A percentile compares a stretch with the other conserved stretches of the same genome.
These are phyloP conservation scores for Bufo bufo DNA, from an alignment of 2,113 vertebrate genomes.

Conservation along the genomic window DNA sequence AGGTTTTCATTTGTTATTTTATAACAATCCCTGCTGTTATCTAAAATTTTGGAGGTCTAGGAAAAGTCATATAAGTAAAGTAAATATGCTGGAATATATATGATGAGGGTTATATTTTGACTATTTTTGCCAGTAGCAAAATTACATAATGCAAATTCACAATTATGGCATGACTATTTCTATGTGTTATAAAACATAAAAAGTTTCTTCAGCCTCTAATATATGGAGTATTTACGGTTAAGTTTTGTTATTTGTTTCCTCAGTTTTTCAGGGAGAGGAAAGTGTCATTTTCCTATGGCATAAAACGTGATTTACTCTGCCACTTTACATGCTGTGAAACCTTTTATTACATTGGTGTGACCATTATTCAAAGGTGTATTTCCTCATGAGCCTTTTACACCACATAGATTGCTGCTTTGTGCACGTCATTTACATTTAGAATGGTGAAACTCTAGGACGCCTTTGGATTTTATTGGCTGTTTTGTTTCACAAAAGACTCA, in stretches of 20 bases:
- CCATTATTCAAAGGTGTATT: slow-evolving; percentile 40
- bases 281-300: slow-evolving; percentile 15
- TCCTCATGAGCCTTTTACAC: slow-evolving; percentile 14
- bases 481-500: neutral
- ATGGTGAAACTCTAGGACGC: neutral
- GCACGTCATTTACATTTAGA: slow-evolving; percentile 36
- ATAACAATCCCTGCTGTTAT: too few species aligned
- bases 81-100: too few species aligned
- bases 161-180: neutral
- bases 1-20: too few species aligned
- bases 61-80: too few species aligned
- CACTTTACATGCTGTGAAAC: slow-evolving; percentile 30
- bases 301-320: slow-evolving; percentile 45
- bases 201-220: neutral
- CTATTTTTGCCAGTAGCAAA: too few species aligned
- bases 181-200: neutral
- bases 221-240: neutral
- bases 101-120: too few species aligned
- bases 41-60: too few species aligned
- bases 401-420: slow-evolving; percentile 18
- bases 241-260: neutral
- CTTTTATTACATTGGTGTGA: slow-evolving; percentile 48
- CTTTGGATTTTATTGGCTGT: slow-evolving; percentile 18
- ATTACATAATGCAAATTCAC: neutral
- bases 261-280: slow-evolving; percentile 12